Evolutionary conservation across 2,888 invertebrate genomes (phyloP).

Genomic region (Drosophila rellima): DNA sequence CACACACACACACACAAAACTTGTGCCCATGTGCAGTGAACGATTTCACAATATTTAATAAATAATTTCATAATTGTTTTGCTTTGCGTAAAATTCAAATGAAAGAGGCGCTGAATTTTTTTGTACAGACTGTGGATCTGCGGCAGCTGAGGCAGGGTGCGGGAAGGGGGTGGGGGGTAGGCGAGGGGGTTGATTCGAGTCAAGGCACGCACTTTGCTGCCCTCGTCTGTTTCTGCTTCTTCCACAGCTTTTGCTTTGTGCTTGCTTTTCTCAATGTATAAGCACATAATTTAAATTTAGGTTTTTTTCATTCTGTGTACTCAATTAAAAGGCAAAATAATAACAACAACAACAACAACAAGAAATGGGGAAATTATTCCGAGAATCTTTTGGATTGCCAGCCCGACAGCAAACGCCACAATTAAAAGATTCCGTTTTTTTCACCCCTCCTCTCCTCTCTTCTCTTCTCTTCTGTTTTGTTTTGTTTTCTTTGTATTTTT

Average conservation of each 20-base stretch:
- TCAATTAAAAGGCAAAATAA: slow-evolving; percentile 75
- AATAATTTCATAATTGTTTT: slow-evolving; percentile 83
- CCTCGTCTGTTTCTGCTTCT: slow-evolving; percentile 7
- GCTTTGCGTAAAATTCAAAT: slow-evolving; percentile 75
- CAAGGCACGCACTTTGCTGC: slow-evolving; percentile 50
- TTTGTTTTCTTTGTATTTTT: slow-evolving; percentile 33
- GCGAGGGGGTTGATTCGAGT: slow-evolving; percentile 3
- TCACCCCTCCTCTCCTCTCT: not conserved
- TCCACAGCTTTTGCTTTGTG: slow-evolving; percentile 36
- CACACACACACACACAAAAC: slow-evolving; percentile 5
- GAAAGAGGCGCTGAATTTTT: slow-evolving; percentile 65
- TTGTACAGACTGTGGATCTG: slow-evolving; percentile 28
- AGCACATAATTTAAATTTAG: slow-evolving; percentile 79
- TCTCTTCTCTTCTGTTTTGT: slow-evolving; percentile 13
- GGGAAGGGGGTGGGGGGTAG: not conserved
- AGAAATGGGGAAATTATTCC: slow-evolving; percentile 75
- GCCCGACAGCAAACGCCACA: slow-evolving; percentile 64
- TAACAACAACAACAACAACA: slow-evolving; percentile 31
- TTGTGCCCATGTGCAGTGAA: slow-evolving; percentile 66
- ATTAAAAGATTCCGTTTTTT: slow-evolving; percentile 67
- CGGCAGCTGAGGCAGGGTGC: not conserved
- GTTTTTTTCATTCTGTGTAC: slow-evolving; percentile 71
- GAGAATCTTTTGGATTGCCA: slow-evolving; percentile 75
- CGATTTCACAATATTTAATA: slow-evolving; percentile 82
- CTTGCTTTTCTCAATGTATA: slow-evolving; percentile 63